Percentiles rank a stretch among this genome's conserved stretches.
Evolutionary conservation across 2,113 vertebrate genomes (phyloP).

Genomic region (Tragelaphus buxtoni): DNA sequence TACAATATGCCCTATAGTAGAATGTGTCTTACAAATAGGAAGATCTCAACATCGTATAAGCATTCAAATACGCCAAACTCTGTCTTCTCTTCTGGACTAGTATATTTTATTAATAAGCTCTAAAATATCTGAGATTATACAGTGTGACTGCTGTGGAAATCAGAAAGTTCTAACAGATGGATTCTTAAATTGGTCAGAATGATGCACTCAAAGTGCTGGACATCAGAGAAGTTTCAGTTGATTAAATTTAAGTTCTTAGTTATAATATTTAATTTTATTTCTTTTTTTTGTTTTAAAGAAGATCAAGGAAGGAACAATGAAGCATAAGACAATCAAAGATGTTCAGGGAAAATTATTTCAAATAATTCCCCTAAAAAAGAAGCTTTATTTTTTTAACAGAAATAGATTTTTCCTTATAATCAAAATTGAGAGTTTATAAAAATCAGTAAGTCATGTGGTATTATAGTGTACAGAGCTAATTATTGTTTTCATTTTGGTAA

Average conservation of each 20-base stretch:
- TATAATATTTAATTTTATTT: neutral
- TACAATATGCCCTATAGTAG: neutral
- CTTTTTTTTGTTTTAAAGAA: constrained; percentile 37
- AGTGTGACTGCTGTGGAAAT: neutral
- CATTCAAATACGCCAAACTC: neutral
- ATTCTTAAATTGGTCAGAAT: constrained; percentile 12
- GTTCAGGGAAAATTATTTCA: constrained; percentile 18
- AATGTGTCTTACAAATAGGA: constrained; percentile 11
- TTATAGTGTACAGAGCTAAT: neutral
- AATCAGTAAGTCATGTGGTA: neutral
- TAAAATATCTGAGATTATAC: constrained; percentile 22
- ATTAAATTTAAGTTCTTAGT: constrained; percentile 22
- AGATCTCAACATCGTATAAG: neutral
- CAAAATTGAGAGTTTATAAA: constrained; percentile 1
- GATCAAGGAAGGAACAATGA: neutral
- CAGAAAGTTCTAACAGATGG: neutral
- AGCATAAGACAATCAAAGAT: neutral
- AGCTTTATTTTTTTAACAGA: constrained; percentile 2
- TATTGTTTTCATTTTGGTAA: constrained; percentile 1
- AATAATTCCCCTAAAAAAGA: neutral
- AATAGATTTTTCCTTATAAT: constrained; percentile 10
- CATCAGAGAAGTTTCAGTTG: neutral
- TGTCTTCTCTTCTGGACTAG: neutral
- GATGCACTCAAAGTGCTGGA: neutral
- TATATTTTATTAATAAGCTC: neutral